Evolutionary conservation across 2,113 vertebrate species (phyloP).

Genomic region (Cricetomys ansorgei): DNA sequence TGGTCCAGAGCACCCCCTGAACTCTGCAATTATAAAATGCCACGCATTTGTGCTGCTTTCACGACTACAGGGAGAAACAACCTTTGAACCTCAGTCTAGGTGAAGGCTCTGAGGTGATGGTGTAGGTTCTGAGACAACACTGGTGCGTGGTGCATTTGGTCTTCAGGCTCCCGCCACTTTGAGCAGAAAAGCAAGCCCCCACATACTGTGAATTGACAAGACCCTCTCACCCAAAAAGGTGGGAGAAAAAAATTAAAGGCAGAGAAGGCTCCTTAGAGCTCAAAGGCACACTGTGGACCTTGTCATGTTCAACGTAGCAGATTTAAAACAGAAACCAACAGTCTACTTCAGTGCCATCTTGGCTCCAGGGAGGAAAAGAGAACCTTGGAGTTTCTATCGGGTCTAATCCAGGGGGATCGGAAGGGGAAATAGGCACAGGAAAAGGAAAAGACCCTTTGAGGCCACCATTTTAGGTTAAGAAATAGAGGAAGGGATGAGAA

Average conservation of each 20-base stretch:
- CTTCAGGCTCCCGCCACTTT: not conserved
- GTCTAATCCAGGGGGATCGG: not conserved
- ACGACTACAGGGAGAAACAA: conserved; percentile 12
- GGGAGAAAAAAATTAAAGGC: not conserved
- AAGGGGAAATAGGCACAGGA: not conserved
- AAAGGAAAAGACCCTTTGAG: not conserved
- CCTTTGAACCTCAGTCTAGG: not conserved
- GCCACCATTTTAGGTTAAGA: not conserved
- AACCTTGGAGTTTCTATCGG: not conserved
- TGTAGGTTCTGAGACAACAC: not conserved
- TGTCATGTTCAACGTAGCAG: not conserved
- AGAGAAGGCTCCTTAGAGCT: not conserved
- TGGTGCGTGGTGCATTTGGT: not conserved
- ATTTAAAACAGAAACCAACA: not conserved
- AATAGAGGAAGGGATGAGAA: not conserved
- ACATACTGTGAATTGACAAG: not conserved
- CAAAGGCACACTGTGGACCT: accelerated
- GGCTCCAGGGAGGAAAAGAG: accelerated
- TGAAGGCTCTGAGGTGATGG: no score
- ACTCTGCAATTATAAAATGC: not conserved
- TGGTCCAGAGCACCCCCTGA: not conserved
- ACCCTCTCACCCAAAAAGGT: not conserved
- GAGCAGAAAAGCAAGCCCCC: not conserved
- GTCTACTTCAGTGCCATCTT: not conserved
- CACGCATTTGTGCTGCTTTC: conserved; percentile 44